Evolutionary conservation across 2,888 invertebrate genomes (phyloP), one percentile per base, ranked within the genome.

Genomic region (Volucella bombylans): DNA sequence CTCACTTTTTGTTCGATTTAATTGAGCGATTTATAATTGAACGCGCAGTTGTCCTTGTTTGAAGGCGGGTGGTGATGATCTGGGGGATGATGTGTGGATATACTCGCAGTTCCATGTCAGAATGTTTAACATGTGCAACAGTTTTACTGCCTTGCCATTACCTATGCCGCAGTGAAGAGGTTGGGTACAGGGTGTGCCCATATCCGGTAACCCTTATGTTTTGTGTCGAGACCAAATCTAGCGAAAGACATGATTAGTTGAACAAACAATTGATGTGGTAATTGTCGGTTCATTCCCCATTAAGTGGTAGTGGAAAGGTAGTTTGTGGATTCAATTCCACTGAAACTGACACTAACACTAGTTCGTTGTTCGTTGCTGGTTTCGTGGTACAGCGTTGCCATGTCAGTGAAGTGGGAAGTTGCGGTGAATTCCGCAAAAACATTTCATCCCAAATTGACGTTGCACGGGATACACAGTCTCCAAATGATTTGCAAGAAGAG

Each of bases 21-120:
- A 85, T 85, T 85, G 85, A 85, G 85, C 85, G 85, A 81, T 85
- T 85, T 85, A 85, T 85, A 81, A 85, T 81, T 85, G 81, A 81
- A 83, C 74, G 62, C 18, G 67, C 68, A 15, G 59, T 57, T 57
- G 43, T 47, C 45, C 45, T 67, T 50, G 50, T 43, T 45, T 12
- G 47, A 11, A 41, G 39, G 62, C 18, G 23, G n/a, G 11, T 18
- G 47, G 14, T 12, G 11, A 14, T 3, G 38, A 14, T 8, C 41
- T 39, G 14, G 8, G 31, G 4, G 31, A 6, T 23, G 11, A 2
- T 1, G 43, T 18, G 31, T 41, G 73, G 4, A 9, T 31, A 31
- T 6, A 31, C 31, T 31, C 31, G 31, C 31, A 31, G 31, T 31
- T 31, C 31, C 31, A 31, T 31, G 6, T 31, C 31, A 31, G 31